Base-by-base conservation (phyloP, 30 jellyfish, hydroid and myxozoan genomes). In the Cassiopea andromeda region DNA sequence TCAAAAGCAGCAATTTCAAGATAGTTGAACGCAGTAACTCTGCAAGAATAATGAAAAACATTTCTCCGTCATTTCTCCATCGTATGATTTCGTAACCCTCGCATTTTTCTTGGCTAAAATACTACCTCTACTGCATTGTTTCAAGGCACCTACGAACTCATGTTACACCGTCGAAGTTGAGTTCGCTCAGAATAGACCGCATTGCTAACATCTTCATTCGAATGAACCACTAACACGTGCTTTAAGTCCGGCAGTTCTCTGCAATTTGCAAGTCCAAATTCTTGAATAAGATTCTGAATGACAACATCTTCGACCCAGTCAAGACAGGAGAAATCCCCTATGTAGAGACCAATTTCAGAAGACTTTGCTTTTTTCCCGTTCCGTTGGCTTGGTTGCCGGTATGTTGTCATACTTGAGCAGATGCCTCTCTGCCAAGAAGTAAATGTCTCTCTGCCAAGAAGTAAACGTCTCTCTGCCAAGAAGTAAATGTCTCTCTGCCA, bases 221-320 rank as follows among this genome's bases (percentile, higher is more conserved):
- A 6, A n/a, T 72, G 93, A 9, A 15, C 12, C 0, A 17, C 68
- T 17, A 85, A 47, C 0, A 72, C 1, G 50, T 85, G 60, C 54
- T 58, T 85, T 50, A 85, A 18, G 13, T 85, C 93, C 4, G 93
- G 93, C 16, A 85, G 87, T 7, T 85, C 93, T 68, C 67, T 73
- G 93, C 58, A 14, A 27, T 18, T 45, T 45, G 58, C 47, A 43
- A 85, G 73, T 8, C 87, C 93, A 16, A 85, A 68, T 48, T 85
- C 93, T n/a, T 46, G 48, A 0, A 85, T 38, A 38, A 85, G 38
- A 27, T 72, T 7, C 47, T 85, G 93, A 15, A 85, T 17, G 43
- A 85, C 93, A 27, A 47, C 67, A n/a, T 85, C 93, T 2, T 85
- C 93, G 2, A 75, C 93, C 87, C 87, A 85, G 58, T 85, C 93